A percentile compares a stretch with the other conserved stretches of the same genome.
These are phyloP conservation scores for Oscheius sp. DNA, from an alignment of 1,140 invertebrate species.

Conservation along the genomic window DNA sequence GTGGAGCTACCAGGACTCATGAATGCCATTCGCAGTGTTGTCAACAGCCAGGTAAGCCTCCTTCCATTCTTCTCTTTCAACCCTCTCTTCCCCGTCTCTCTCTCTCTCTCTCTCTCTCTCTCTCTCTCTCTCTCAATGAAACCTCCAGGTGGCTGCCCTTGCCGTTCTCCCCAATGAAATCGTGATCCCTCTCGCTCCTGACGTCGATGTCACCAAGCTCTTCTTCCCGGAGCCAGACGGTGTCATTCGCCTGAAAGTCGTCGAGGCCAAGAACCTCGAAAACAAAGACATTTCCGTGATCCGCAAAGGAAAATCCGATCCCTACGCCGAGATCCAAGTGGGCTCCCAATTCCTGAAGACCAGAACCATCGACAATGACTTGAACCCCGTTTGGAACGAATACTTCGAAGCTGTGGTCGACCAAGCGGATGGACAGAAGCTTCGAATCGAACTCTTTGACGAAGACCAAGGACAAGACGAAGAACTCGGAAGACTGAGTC, in stretches of 20 bases:
- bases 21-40: constrained; percentile 54
- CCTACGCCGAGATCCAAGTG: constrained; percentile 58
- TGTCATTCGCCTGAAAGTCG: constrained; percentile 56
- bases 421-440: constrained; percentile 57
- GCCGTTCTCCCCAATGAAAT: constrained; percentile 58
- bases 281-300: constrained; percentile 56
- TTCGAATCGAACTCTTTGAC: constrained; percentile 58
- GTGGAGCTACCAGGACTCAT: constrained; percentile 58
- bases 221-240: constrained; percentile 61
- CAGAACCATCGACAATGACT: constrained; percentile 57
- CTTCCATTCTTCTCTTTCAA: too few relatives aligned
- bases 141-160: constrained; percentile 50
- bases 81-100: too few relatives aligned
- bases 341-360: constrained; percentile 52
- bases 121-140: neutral
- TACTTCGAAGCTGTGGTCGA: constrained; percentile 61
- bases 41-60: constrained; percentile 41
- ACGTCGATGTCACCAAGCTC: constrained; percentile 55
- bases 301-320: constrained; percentile 56
- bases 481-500: constrained; percentile 53
- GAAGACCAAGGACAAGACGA: constrained; percentile 56
- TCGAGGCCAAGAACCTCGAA: constrained; percentile 58
- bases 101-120: neutral
- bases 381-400: constrained; percentile 60
- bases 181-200: constrained; percentile 55